Conservation (phyloP, 2,797 vertebrate species). For the Urophycis tenuis region DNA sequence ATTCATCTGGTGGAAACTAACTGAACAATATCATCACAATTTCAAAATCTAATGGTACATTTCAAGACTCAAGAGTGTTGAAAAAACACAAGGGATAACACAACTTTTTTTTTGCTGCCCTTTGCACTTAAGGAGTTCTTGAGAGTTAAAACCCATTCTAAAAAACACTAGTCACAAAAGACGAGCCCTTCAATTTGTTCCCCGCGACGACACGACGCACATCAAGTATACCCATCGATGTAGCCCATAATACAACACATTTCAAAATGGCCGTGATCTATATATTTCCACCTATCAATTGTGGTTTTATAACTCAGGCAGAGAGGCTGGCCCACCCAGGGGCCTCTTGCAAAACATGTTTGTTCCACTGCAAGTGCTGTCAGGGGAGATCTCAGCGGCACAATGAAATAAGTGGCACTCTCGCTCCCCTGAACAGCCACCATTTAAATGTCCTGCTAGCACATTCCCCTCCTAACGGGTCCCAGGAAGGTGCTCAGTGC, state of each 20-base stretch:
- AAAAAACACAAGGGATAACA: not conserved
- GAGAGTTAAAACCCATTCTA: not conserved
- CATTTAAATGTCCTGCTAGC: not conserved
- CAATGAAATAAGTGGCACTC: not conserved
- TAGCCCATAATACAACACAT: not conserved
- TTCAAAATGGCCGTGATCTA: not conserved
- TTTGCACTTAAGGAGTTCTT: not conserved
- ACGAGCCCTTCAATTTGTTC: not conserved
- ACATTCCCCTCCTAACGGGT: not conserved
- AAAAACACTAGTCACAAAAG: not conserved
- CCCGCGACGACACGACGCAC: not conserved
- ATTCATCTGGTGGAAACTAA: not conserved
- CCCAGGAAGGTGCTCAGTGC: not conserved
- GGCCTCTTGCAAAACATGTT: not conserved
- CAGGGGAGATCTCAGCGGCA: conserved; percentile 3
- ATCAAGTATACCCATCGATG: not conserved
- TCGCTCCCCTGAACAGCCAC: not conserved
- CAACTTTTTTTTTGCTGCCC: not conserved
- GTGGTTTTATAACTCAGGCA: not conserved
- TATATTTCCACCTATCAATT: not conserved
- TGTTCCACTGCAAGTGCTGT: not conserved
- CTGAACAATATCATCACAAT: not conserved
- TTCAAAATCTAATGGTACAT: not conserved
- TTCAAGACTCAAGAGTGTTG: not conserved
- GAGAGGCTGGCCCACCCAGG: not conserved